A percentile compares a stretch with the other conserved stretches of the same genome.
Conservation (phyloP, 2,113 vertebrate species). For the Bambusicola thoracicus region DNA sequence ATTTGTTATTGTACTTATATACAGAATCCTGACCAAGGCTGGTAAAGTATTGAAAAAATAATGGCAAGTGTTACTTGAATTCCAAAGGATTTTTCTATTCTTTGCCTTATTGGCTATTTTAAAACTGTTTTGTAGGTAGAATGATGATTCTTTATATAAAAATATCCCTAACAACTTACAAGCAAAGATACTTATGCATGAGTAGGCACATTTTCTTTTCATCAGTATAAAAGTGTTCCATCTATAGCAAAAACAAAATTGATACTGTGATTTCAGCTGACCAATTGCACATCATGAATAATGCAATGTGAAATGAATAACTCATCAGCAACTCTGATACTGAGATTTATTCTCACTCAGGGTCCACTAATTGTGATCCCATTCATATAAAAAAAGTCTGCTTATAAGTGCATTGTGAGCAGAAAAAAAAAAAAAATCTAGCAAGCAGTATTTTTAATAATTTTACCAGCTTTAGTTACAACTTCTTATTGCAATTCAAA, state of each 20-base stretch:
- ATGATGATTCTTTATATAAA: background rate
- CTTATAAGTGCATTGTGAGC: background rate
- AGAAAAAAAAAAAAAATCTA: background rate
- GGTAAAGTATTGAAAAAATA: background rate
- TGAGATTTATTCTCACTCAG: slow-evolving; percentile 34
- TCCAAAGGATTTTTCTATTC: background rate
- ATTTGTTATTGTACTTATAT: background rate
- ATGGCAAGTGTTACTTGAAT: background rate
- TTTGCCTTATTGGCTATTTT: background rate
- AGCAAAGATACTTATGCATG: background rate
- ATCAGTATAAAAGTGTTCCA: background rate
- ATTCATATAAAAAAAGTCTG: background rate
- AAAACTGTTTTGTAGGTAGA: background rate
- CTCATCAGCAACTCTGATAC: slow-evolving; percentile 30
- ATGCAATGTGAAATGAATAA: slow-evolving; percentile 57
- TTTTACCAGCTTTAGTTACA: slow-evolving; percentile 10
- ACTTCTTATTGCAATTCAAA: slow-evolving; percentile 40
- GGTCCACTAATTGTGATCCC: slow-evolving; percentile 48
- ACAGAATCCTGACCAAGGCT: background rate
- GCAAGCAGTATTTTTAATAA: slow-evolving; percentile 7
- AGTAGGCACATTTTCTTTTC: background rate
- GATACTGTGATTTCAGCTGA: slow-evolving; percentile 27
- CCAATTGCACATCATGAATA: slow-evolving; percentile 59
- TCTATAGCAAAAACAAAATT: slow-evolving; percentile 18
- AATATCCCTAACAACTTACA: background rate